Percentiles rank a stretch among this genome's conserved stretches.
These are phyloP conservation scores for Dicentrarchus labrax DNA, from an alignment of 2,113 vertebrate genomes.

Conservation along the genomic window DNA sequence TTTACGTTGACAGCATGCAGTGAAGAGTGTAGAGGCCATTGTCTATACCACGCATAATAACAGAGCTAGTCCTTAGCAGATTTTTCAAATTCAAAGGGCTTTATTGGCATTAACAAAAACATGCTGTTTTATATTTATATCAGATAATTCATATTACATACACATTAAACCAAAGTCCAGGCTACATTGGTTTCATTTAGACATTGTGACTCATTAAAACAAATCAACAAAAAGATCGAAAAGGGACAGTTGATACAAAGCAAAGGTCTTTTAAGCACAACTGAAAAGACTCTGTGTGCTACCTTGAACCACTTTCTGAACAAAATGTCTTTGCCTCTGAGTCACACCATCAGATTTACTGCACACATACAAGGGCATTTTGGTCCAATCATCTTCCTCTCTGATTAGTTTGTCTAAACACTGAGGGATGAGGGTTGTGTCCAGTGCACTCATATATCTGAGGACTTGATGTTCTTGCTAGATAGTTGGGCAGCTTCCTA, in stretches of 20 bases:
- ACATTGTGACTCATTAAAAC: too few relatives aligned
- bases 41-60: constrained; percentile 10
- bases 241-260: neutral
- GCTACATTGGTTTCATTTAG: neutral
- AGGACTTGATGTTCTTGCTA: constrained; percentile 23
- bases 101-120: too few relatives aligned
- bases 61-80: constrained; percentile 11
- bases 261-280: neutral
- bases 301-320: neutral
- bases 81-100: too few relatives aligned
- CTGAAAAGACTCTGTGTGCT: neutral
- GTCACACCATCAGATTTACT: constrained; percentile 27
- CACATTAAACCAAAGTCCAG: too few relatives aligned
- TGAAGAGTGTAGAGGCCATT: neutral
- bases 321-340: constrained; percentile 16
- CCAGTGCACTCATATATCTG: neutral
- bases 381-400: constrained; percentile 12
- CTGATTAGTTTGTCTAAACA: constrained; percentile 33
- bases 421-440: constrained; percentile 4
- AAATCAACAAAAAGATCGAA: neutral
- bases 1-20: constrained; percentile 21
- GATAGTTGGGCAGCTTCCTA: neutral
- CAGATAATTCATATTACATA: too few relatives aligned
- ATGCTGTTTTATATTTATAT: too few relatives aligned
- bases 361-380: constrained; percentile 26